Evolutionary conservation across 2,888 invertebrate species (phyloP).

Genomic region (Margaritifera margaritifera): DNA sequence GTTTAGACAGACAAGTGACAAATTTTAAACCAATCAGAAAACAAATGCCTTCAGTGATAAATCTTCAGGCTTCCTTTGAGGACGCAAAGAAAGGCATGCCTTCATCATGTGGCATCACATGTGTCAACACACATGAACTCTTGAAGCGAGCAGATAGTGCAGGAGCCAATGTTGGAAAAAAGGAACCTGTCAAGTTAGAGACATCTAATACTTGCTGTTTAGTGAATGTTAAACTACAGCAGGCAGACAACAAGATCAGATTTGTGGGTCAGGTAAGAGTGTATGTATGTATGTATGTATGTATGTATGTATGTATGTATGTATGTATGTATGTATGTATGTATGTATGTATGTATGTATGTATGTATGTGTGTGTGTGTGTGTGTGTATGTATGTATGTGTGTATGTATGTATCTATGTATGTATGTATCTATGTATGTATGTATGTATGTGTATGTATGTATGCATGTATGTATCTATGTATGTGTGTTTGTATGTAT

Average conservation of each 20-base stretch:
- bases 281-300: not conserved
- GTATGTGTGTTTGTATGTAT: too few relatives aligned
- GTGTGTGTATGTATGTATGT: too few relatives aligned
- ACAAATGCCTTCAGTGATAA: slow-evolving; percentile 43
- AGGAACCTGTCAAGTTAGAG: slow-evolving; percentile 30
- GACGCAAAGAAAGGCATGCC: slow-evolving; percentile 39
- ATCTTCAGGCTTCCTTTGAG: slow-evolving; percentile 48
- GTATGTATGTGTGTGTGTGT: too few relatives aligned
- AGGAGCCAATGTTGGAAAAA: slow-evolving; percentile 19
- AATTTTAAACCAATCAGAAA: slow-evolving; percentile 48
- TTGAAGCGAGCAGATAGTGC: slow-evolving; percentile 58
- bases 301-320: not conserved
- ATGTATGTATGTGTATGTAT: too few relatives aligned
- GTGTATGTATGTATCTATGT: too few relatives aligned
- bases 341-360: too few relatives aligned
- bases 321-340: too few relatives aligned
- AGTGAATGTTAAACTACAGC: slow-evolving; percentile 69
- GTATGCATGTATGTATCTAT: too few relatives aligned
- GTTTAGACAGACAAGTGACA: slow-evolving; percentile 49
- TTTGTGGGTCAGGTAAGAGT: slow-evolving; percentile 70
- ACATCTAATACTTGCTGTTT: slow-evolving; percentile 76
- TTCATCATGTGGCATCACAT: slow-evolving; percentile 50
- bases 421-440: too few relatives aligned
- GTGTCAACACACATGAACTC: slow-evolving; percentile 57
- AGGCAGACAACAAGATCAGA: slow-evolving; percentile 73